Evolutionary conservation across 2,113 vertebrate species (phyloP).

Genomic region (Mungos mungo): DNA sequence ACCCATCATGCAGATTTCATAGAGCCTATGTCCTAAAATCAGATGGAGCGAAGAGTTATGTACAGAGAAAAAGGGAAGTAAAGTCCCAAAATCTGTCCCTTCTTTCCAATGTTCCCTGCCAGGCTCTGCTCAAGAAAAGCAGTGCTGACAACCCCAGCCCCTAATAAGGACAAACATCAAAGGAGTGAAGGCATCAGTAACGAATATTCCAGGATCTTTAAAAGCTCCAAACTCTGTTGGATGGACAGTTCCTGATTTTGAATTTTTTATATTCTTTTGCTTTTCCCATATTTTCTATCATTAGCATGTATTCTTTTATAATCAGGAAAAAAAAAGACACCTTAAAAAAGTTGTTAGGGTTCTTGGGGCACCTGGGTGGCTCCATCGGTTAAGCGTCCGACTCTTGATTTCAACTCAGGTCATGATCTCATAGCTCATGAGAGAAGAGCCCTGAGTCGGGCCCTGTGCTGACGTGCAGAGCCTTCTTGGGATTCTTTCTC

Average conservation of each 20-base stretch:
- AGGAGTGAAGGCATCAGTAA: neutral
- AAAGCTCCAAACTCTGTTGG: neutral
- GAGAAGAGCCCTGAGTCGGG: no score
- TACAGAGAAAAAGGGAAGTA: neutral
- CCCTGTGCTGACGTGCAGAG: no score
- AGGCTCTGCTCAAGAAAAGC: neutral
- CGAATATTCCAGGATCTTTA: neutral
- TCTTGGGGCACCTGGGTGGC: neutral
- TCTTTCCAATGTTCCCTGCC: neutral
- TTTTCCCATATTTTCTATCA: slow-evolving; percentile 22
- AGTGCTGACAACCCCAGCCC: neutral
- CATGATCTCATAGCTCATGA: no score
- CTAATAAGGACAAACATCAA: neutral
- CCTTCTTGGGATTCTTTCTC: no score
- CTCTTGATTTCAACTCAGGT: no score
- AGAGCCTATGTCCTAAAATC: neutral
- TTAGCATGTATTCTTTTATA: neutral
- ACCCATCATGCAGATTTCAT: neutral
- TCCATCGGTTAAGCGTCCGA: no score
- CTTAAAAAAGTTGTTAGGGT: neutral
- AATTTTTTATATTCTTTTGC: neutral
- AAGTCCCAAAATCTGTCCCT: neutral
- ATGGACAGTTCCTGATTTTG: neutral
- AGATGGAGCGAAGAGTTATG: neutral
- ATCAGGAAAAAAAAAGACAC: neutral